phyloP scores from a whole-genome alignment of 2,797 vertebrate species.

The Pachyuromys duprasi region DNA sequence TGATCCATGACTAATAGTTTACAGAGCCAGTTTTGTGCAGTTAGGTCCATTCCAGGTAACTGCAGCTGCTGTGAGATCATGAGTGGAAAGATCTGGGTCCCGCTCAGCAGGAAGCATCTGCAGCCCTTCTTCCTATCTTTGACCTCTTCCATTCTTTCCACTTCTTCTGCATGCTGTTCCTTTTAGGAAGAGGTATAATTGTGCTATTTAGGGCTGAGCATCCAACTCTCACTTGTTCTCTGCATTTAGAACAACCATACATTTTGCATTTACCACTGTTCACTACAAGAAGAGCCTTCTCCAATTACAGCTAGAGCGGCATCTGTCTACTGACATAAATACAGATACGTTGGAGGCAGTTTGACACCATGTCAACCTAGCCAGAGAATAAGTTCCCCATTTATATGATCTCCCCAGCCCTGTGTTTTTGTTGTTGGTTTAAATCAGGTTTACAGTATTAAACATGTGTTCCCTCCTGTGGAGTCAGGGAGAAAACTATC shows the following conservation, averaged over 20 bases:
- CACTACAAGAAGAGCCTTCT: not conserved
- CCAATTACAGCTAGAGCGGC: not conserved
- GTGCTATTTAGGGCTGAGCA: not conserved
- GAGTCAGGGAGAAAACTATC: not conserved
- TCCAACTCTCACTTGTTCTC: not conserved
- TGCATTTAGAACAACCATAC: not conserved
- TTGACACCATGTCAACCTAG: not conserved
- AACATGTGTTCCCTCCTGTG: not conserved
- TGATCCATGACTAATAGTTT: not conserved
- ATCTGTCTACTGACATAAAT: not conserved
- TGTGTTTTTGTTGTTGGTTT: not conserved
- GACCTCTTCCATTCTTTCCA: not conserved
- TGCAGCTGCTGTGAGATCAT: not conserved
- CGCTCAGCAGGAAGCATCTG: too few relatives aligned
- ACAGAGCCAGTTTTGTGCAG: not conserved
- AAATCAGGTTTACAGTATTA: not conserved
- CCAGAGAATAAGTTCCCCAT: not conserved
- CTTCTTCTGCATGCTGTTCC: not conserved
- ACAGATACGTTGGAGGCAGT: not conserved
- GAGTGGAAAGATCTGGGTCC: not conserved
- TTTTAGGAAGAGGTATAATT: not conserved
- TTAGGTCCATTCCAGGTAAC: not conserved
- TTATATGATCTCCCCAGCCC: not conserved
- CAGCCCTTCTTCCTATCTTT: not conserved
- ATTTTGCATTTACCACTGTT: not conserved